Evolutionary conservation across 2,888 invertebrate species (phyloP).

Genomic region (Ochlodes sylvanus): DNA sequence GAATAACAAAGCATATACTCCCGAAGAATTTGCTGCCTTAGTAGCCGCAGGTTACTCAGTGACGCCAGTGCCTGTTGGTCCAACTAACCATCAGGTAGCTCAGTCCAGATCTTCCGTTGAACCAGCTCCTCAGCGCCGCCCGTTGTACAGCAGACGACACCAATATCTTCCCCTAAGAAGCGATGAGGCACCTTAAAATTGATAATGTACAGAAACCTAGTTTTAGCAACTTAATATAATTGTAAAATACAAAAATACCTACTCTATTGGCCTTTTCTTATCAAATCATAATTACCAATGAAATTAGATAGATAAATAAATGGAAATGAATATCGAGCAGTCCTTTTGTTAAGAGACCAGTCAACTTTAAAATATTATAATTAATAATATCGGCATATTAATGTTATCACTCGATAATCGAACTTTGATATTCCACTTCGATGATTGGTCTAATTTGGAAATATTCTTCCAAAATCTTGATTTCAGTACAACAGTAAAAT

Average conservation of each 20-base stretch:
- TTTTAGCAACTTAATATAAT: conserved; percentile 59
- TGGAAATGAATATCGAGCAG: too few relatives aligned
- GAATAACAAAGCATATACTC: conserved; percentile 80
- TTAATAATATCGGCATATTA: too few relatives aligned
- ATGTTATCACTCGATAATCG: too few relatives aligned
- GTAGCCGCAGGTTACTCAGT: conserved; percentile 81
- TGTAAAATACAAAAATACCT: conserved; percentile 20
- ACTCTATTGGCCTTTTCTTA: background rate
- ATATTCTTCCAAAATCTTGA: too few relatives aligned
- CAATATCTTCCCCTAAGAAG: conserved; percentile 76
- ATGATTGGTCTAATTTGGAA: too few relatives aligned
- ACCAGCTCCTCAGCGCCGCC: conserved; percentile 51
- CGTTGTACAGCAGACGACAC: conserved; percentile 59
- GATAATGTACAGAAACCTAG: conserved; percentile 69
- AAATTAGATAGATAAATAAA: too few relatives aligned
- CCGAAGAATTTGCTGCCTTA: conserved; percentile 79
- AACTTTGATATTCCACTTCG: too few relatives aligned
- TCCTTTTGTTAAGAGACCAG: too few relatives aligned
- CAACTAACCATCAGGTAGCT: conserved; percentile 60
- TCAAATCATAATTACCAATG: too few relatives aligned
- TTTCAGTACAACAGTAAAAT: too few relatives aligned
- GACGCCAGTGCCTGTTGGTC: conserved; percentile 77
- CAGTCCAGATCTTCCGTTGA: conserved; percentile 72
- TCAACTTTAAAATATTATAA: too few relatives aligned
- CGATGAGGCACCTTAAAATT: conserved; percentile 75